Conservation (phyloP, 2,888 invertebrate genomes). For the Idaea aversata region DNA sequence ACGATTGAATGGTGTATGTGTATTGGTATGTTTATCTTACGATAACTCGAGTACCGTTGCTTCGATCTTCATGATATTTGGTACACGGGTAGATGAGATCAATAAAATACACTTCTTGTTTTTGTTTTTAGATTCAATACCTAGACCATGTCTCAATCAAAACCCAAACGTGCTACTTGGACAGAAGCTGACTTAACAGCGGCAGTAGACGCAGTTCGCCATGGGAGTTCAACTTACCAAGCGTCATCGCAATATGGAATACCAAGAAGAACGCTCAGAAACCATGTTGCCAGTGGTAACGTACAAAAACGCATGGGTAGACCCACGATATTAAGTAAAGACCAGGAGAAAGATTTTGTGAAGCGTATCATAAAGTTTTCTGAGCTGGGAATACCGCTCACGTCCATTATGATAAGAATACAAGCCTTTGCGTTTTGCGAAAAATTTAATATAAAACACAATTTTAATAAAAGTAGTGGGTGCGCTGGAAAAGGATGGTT, state of each 20-base stretch:
- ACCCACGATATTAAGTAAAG: conserved; percentile 11
- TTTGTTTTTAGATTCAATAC: too few relatives aligned
- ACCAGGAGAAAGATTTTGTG: conserved; percentile 12
- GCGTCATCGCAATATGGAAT: conserved; percentile 13
- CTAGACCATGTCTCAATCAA: too few relatives aligned
- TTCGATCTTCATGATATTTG: too few relatives aligned
- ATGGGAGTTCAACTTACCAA: too few relatives aligned
- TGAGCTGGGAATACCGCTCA: conserved; percentile 10
- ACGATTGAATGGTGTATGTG: too few relatives aligned
- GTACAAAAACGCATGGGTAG: conserved; percentile 13
- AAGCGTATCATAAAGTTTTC: conserved; percentile 12
- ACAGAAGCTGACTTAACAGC: too few relatives aligned
- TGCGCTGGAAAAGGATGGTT: conserved; percentile 12
- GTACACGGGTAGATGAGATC: too few relatives aligned
- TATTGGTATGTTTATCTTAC: too few relatives aligned
- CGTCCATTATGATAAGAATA: conserved; percentile 9
- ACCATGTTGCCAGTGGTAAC: conserved; percentile 13
- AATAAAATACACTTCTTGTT: too few relatives aligned
- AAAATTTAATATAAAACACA: conserved; percentile 15
- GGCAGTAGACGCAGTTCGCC: too few relatives aligned
- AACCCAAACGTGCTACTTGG: too few relatives aligned
- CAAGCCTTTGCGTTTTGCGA: conserved; percentile 20
- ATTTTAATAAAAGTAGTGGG: conserved; percentile 10
- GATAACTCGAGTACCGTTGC: too few relatives aligned
- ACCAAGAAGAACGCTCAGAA: conserved; percentile 16